A percentile compares a stretch with the other conserved stretches of the same genome.
Evolutionary conservation across 1,140 invertebrate genomes (phyloP).

Genomic region (Drosophila fuyamai): DNA sequence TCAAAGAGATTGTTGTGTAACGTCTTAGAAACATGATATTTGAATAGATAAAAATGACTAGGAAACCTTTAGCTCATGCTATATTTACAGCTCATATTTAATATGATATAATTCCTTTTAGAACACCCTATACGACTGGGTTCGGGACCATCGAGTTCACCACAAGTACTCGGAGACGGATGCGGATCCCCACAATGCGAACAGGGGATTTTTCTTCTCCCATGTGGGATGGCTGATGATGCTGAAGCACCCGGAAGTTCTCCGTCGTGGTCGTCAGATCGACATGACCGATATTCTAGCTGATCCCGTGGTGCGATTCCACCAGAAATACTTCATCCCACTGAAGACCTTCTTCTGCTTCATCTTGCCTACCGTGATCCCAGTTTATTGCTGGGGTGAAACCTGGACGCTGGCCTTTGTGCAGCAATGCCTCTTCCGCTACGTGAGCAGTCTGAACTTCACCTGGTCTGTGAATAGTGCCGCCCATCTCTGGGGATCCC

Average conservation of each 20-base stretch:
- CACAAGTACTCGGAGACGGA: slow-evolving; percentile 96
- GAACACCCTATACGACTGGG: slow-evolving; percentile 89
- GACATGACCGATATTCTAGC: slow-evolving; percentile 91
- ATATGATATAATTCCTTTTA: slow-evolving; percentile 19
- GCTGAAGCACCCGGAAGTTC: slow-evolving; percentile 93
- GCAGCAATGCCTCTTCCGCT: slow-evolving; percentile 89
- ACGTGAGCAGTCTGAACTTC: slow-evolving; percentile 91
- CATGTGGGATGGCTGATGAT: slow-evolving; percentile 96
- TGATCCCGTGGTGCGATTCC: slow-evolving; percentile 91
- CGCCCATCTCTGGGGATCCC: slow-evolving; percentile 81
- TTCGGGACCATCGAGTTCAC: slow-evolving; percentile 94
- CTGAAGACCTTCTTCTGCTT: slow-evolving; percentile 91
- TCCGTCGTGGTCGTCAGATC: slow-evolving; percentile 89
- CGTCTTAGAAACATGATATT: neutral
- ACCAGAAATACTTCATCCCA: slow-evolving; percentile 90
- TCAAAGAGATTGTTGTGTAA: neutral
- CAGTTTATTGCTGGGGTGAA: slow-evolving; percentile 92
- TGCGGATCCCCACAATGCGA: slow-evolving; percentile 95
- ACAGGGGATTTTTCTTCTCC: slow-evolving; percentile 96
- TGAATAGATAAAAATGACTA: neutral
- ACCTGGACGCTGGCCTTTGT: slow-evolving; percentile 87
- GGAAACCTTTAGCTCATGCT: neutral
- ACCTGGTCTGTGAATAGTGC: slow-evolving; percentile 94
- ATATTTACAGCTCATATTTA: neutral
- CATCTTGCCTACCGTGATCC: slow-evolving; percentile 90